Base-by-base conservation (phyloP, 2,797 vertebrate genomes). In the Etheostoma nigrum region DNA sequence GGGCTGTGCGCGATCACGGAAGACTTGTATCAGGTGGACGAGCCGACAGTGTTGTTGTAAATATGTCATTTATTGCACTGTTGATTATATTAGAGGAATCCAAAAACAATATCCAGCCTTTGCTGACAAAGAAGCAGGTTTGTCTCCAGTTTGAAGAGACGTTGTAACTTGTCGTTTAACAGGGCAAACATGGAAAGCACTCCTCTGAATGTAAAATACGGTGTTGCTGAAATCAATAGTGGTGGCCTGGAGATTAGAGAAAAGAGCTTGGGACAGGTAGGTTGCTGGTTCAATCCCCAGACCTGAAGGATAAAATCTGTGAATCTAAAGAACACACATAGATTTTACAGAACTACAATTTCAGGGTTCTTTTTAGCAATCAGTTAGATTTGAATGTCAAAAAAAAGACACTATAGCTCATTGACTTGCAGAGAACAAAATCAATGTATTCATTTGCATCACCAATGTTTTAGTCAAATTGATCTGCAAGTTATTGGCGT, bases 371-470 rank as follows among this genome's bases (percentile, higher is more conserved):
- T 55, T 14, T 13, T 1, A 54, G 33, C n/a, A 47, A 61, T 53
- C 18, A 9, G 33, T 36, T 13, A 1, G 0, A 83, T 86, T 78
- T 68, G 14, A 74, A 80, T 86, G 80, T 82, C 60, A 72, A 82
- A 74, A 14, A 27, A 21, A 48, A 12, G 10, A 33, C 7, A 9
- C 57, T 7, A 33, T 42, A 6, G 15, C 53, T 64, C 61, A 69
- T 77, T 74, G 70, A 86, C 64, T 49, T 69, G 33, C 48, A 74
- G 14, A 30, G 16, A 44, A 67, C 47, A 6, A 72, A 65, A 82
- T 89, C 80, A 51, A 61, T 81, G 21, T 25, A 6, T 49, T 67
- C 0, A 78, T 86, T 81, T 77, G 71, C 66, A 83, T 86, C 30
- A 25, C 18, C 47, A 62, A 16, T 51, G n/a, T 52, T n/a, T 30